Conservation (phyloP, 2,888 invertebrate genomes). For the Cetonia aurata region DNA sequence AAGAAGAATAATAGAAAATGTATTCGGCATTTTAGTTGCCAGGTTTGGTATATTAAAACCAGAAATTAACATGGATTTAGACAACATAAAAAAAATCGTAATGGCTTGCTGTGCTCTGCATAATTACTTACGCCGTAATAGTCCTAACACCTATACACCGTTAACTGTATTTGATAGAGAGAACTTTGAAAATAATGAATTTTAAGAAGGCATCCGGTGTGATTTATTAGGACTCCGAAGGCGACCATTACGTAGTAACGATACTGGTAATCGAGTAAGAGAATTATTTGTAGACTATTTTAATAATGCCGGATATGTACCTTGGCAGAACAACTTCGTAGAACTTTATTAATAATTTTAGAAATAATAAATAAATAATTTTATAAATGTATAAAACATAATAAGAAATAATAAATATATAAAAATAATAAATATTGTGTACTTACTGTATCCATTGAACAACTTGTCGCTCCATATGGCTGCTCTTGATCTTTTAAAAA, state of each 20-base stretch:
- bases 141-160: not conserved
- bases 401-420: too few relatives aligned
- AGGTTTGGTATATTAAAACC: constrained; percentile 49
- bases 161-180: too few relatives aligned
- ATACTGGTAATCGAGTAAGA: constrained; percentile 40
- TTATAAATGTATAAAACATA: not conserved
- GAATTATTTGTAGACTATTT: constrained; percentile 42
- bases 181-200: too few relatives aligned
- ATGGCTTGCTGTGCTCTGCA: constrained; percentile 35
- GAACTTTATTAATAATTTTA: too few relatives aligned
- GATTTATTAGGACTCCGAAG: not conserved
- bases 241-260: not conserved
- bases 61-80: constrained; percentile 46
- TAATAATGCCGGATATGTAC: constrained; percentile 39
- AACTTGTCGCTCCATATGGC: not conserved
- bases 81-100: constrained; percentile 46
- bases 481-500: not conserved
- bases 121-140: constrained; percentile 19
- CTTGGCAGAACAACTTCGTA: constrained; percentile 40
- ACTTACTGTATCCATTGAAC: too few relatives aligned
- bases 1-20: constrained; percentile 48
- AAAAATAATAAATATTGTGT: too few relatives aligned
- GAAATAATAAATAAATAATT: too few relatives aligned
- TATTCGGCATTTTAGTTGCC: constrained; percentile 48
- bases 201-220: too few relatives aligned